Conservation (phyloP, 2,888 invertebrate species). For the Eueremaeus valkanovi region DNA sequence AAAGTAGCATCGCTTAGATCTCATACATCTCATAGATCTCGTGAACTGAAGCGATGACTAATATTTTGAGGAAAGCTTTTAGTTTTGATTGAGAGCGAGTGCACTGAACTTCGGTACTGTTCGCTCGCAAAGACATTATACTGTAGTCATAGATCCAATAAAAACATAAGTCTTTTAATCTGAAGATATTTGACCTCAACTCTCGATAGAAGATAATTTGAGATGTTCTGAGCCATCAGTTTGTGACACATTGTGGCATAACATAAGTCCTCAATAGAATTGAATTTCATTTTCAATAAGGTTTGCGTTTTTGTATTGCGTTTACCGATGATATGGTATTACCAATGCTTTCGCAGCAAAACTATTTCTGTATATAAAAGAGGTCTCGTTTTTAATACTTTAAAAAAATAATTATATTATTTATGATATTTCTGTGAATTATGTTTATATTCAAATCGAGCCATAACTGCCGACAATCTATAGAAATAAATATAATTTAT, state of each 20-base stretch:
- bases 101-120: slow-evolving; percentile 1
- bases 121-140: background rate
- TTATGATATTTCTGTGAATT: no score
- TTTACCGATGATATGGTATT: no score
- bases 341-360: no score
- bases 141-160: background rate
- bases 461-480: no score
- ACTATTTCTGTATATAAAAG: no score
- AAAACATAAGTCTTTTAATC: slow-evolving; percentile 11
- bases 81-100: slow-evolving; percentile 1
- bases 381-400: no score
- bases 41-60: slow-evolving; percentile 1
- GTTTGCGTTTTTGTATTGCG: background rate
- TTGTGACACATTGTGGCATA: background rate
- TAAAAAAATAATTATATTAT: no score
- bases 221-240: background rate
- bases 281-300: background rate
- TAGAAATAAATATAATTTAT: no score
- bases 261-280: background rate
- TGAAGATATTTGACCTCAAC: background rate
- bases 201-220: background rate
- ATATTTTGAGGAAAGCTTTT: slow-evolving; percentile 10
- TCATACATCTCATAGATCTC: background rate
- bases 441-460: no score
- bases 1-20: no score